A percentile compares a stretch with the other conserved stretches of the same genome.
phyloP scores from a whole-genome alignment of 2,797 vertebrate species.

The Oreortyx pictus region DNA sequence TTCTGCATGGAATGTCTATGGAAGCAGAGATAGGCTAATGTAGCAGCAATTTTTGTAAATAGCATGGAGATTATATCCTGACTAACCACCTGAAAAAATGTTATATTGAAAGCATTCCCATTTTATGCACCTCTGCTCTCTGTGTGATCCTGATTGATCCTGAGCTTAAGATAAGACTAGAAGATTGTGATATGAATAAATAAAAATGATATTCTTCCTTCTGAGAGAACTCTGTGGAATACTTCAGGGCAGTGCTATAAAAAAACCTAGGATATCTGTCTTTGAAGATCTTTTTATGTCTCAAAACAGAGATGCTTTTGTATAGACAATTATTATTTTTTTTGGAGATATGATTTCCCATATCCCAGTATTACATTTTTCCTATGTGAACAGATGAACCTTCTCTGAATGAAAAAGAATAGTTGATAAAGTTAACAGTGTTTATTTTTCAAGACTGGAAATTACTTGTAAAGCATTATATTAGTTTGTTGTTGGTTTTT shows the following conservation, averaged over 20 bases:
- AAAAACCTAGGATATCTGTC: background rate
- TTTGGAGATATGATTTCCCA: background rate
- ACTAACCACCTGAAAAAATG: background rate
- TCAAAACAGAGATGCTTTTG: background rate
- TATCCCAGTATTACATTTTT: background rate
- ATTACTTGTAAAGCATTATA: background rate
- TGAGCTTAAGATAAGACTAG: background rate
- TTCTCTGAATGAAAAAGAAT: background rate
- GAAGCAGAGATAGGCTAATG: background rate
- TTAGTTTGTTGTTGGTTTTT: accelerated
- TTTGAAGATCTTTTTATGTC: background rate
- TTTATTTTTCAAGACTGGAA: background rate
- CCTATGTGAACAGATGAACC: background rate
- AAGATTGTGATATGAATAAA: background rate
- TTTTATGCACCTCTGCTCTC: background rate
- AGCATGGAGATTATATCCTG: background rate
- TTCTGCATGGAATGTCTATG: background rate
- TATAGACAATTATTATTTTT: background rate
- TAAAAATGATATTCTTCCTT: background rate
- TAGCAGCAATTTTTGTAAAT: background rate
- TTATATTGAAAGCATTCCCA: background rate
- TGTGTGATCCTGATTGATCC: background rate
- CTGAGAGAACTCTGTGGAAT: background rate
- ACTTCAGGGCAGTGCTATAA: background rate
- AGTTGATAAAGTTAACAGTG: background rate